Conservation (phyloP, 2,797 vertebrate species). For the Tauraco hartlaubi region DNA sequence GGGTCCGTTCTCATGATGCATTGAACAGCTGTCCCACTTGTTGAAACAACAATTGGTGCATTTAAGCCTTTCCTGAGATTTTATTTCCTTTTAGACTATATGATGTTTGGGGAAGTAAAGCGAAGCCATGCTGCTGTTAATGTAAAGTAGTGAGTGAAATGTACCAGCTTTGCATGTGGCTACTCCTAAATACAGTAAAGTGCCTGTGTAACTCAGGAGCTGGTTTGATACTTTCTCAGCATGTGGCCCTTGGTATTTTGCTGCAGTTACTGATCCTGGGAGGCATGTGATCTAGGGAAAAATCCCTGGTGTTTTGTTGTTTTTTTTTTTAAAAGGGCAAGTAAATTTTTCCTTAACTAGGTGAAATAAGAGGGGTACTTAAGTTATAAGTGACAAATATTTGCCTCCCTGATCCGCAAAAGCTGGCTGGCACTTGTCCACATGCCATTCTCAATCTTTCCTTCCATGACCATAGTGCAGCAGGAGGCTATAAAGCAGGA, state of each 20-base stretch:
- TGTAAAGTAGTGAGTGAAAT: slow-evolving; percentile 13
- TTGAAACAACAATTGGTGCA: not conserved
- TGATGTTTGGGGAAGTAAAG: not conserved
- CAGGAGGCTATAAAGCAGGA: not conserved
- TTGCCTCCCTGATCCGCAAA: not conserved
- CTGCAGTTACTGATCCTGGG: not conserved
- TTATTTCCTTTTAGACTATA: not conserved
- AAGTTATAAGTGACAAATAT: not conserved
- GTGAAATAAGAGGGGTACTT: not conserved
- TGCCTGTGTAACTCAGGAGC: not conserved
- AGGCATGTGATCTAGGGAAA: not conserved
- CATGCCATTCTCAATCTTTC: not conserved
- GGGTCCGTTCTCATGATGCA: not conserved
- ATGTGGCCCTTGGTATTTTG: not conserved
- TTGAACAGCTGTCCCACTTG: not conserved
- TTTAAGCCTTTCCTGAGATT: not conserved
- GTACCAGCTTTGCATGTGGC: not conserved
- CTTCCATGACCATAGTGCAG: not conserved
- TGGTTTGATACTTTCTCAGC: not conserved
- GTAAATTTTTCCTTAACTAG: not conserved
- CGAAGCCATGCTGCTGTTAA: not conserved
- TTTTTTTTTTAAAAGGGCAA: not conserved
- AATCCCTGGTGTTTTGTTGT: not conserved
- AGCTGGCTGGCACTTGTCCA: not conserved
- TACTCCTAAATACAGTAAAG: not conserved